Percentiles rank a stretch among this genome's conserved stretches.
phyloP scores from a whole-genome alignment of 2,797 vertebrate species.

The Bothrops alternatus region DNA sequence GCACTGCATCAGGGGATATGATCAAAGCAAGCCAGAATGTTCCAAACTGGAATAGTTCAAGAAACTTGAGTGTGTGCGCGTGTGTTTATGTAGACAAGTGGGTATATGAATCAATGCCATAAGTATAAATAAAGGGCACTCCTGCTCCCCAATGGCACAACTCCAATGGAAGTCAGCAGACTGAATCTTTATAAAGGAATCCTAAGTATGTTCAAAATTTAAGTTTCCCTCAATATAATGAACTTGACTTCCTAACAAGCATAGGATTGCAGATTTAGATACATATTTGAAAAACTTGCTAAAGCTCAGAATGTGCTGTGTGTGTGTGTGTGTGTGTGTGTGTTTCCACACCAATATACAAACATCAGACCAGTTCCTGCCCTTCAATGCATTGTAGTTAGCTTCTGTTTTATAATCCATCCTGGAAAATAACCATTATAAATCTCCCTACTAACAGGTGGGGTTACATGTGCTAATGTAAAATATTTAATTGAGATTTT shows the following conservation, averaged over 20 bases:
- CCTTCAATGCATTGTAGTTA: neutral
- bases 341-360: neutral
- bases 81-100: neutral
- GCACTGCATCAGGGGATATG: slow-evolving; percentile 39
- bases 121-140: neutral
- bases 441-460: neutral
- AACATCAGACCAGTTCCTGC: neutral
- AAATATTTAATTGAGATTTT: slow-evolving; percentile 9
- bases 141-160: neutral
- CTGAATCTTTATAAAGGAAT: neutral
- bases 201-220: neutral
- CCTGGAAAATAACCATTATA: neutral
- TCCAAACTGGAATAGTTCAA: neutral
- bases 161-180: neutral
- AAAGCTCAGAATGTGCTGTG: neutral
- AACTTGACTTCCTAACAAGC: neutral
- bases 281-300: neutral
- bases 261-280: neutral
- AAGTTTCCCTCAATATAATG: neutral
- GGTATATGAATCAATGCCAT: neutral
- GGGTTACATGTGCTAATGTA: neutral
- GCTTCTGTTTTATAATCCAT: neutral
- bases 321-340: neutral
- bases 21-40: slow-evolving; percentile 58
- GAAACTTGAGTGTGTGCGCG: accelerated